Conservation (phyloP, 2,797 vertebrate genomes). For the Philypnodon macrostomus region DNA sequence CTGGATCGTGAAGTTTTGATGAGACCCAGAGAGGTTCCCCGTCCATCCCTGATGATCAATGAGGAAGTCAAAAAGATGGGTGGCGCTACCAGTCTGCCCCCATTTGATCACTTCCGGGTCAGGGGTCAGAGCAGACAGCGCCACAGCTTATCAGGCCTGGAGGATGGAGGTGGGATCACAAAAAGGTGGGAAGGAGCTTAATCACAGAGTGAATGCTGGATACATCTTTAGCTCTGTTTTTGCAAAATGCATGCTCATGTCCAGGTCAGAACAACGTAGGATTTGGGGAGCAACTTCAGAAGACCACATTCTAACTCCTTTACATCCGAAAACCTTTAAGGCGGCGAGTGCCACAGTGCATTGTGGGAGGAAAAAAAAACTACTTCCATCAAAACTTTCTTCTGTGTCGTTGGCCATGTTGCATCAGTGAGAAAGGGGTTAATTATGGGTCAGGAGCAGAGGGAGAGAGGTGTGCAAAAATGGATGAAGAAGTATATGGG, state of each 20-base stretch:
- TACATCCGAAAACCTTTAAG: slow-evolving; percentile 39
- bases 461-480: slow-evolving; percentile 60
- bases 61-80: slow-evolving; percentile 67
- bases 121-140: slow-evolving; percentile 23
- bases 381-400: too few species aligned
- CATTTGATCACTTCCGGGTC: slow-evolving; percentile 24
- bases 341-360: slow-evolving; percentile 26
- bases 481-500: slow-evolving; percentile 9
- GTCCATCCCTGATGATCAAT: slow-evolving; percentile 73
- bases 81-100: slow-evolving; percentile 48
- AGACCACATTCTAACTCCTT: slow-evolving; percentile 14
- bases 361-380: too few species aligned
- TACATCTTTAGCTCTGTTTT: slow-evolving; percentile 22
- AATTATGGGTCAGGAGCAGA: slow-evolving; percentile 21
- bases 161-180: slow-evolving; percentile 37
- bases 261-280: slow-evolving; percentile 22
- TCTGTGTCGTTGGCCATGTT: slow-evolving; percentile 38
- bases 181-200: slow-evolving; percentile 14
- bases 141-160: slow-evolving; percentile 78
- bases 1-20: slow-evolving; percentile 54
- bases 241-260: slow-evolving; percentile 24
- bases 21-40: slow-evolving; percentile 60
- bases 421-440: slow-evolving; percentile 33
- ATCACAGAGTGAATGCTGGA: slow-evolving; percentile 21
- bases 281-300: slow-evolving; percentile 12